phyloP scores from a whole-genome alignment of 1,140 invertebrate genomes.

The Lasaia peninsularis region DNA sequence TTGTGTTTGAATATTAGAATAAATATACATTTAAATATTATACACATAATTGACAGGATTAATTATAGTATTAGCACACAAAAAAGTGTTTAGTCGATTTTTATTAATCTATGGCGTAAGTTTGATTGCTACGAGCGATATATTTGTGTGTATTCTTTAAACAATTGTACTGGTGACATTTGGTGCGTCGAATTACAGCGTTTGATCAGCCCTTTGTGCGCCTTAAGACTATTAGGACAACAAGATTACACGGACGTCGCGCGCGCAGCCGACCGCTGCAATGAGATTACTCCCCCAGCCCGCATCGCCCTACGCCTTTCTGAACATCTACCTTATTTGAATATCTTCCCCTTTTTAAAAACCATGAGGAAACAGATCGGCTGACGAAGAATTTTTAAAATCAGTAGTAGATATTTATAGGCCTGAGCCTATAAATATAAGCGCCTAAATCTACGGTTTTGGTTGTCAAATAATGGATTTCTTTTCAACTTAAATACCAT shows the following conservation, averaged over 20 bases:
- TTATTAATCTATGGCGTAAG: background rate
- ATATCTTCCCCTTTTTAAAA: constrained; percentile 9
- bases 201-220: constrained; percentile 66
- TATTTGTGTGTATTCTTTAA: constrained; percentile 3
- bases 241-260: constrained; percentile 59
- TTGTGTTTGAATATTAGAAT: too few relatives aligned
- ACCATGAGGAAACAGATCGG: background rate
- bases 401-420: too few relatives aligned
- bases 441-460: too few relatives aligned
- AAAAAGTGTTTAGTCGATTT: too few relatives aligned
- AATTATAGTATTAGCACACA: too few relatives aligned
- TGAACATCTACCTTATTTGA: constrained; percentile 12
- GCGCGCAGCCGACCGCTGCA: constrained; percentile 46
- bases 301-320: constrained; percentile 14
- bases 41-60: too few relatives aligned
- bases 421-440: too few relatives aligned
- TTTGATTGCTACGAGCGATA: background rate
- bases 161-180: constrained; percentile 42
- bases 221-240: constrained; percentile 67
- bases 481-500: too few relatives aligned
- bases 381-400: background rate
- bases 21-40: too few relatives aligned
- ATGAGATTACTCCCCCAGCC: constrained; percentile 44
- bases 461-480: too few relatives aligned
- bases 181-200: constrained; percentile 60